Evolutionary conservation across 2,797 vertebrate species (phyloP), one percentile per base, ranked within the genome.

Genomic region (Decapterus maruadsi): DNA sequence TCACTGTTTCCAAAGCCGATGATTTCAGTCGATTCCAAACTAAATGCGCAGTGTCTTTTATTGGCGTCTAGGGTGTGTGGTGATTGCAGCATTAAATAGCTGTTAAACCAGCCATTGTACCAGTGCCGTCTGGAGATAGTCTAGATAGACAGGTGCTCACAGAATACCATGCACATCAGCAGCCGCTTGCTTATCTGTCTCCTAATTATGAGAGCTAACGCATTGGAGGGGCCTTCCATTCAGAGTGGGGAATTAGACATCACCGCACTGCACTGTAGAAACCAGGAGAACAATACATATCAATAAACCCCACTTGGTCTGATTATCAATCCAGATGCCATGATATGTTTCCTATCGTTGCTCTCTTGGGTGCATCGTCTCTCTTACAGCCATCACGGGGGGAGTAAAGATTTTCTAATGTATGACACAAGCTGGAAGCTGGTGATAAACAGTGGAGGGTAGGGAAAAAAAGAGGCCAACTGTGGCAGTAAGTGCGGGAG

Each of bases 31-130:
- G 2, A 85, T 89, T 90, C 89, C 75, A 83, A 72, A 83, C 75
- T 48, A 83, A 89, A 91, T 68, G 77, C 80, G 58, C 75, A 53
- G 48, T 75, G 75, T 65, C 67, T 81, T 93, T 90, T 92, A 87
- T 90, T 80, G 85, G 84, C 46, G 57, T 82, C 83, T 81, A 76
- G 89, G 71, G 80, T 74, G 63, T 75, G 72, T 36, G 54, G 81
- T 85, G 88, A 93, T 91, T 89, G 88, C 79, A 40, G 80, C 75
- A 57, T 85, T 89, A 91, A 92, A 91, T 74, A 81, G 87, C 81
- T 86, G 84, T 94, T 93, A 90, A 91, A 89, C 78, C 88, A 86
- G 81, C 82, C 75, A 84, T 92, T 93, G 92, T 91, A 69, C 85
- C 65, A 22, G 66, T 51, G 78, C 77, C 57, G 84, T 90, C 87